Evolutionary conservation across 2,797 vertebrate species (phyloP).

Genomic region (Rhinogobio ventralis): DNA sequence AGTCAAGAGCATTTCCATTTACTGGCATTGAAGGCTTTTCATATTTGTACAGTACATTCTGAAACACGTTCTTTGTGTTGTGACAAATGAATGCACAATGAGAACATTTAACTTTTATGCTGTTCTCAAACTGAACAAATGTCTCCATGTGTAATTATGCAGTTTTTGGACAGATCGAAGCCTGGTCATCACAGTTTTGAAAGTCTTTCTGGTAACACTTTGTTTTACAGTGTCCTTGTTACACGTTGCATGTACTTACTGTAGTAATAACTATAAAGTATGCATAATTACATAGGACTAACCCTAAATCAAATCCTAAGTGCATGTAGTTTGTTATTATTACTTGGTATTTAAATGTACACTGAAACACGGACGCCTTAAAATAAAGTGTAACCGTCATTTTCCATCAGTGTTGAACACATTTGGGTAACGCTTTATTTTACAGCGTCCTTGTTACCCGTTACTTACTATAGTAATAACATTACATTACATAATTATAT

Average conservation of each 20-base stretch:
- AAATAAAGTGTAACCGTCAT: no score
- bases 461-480: no score
- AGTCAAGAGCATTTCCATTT: conserved; percentile 4
- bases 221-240: not conserved
- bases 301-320: not conserved
- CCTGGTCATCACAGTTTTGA: not conserved
- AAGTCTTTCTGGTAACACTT: not conserved
- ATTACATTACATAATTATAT: not conserved
- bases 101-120: not conserved
- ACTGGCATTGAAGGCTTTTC: not conserved
- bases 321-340: no score
- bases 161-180: not conserved
- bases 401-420: no score
- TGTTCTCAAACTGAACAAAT: not conserved
- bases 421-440: no score
- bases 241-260: not conserved
- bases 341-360: no score
- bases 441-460: no score
- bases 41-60: not conserved
- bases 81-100: not conserved
- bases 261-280: not conserved
- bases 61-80: not conserved
- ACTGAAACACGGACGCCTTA: no score
- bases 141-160: not conserved
- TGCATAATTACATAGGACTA: not conserved